Base-by-base conservation (phyloP, 2,888 invertebrate species). In the Lumbricus terrestris region DNA sequence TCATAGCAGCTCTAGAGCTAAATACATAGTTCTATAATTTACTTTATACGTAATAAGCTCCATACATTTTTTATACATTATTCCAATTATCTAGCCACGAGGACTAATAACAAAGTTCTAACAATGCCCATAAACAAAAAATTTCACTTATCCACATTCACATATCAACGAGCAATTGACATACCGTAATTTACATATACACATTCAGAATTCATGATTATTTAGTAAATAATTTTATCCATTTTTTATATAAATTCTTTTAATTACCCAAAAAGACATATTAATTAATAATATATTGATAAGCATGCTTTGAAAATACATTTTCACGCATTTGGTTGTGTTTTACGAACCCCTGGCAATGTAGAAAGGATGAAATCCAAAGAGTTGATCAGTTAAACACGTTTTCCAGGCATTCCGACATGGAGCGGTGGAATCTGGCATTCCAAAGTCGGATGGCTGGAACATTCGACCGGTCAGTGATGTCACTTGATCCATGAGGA, bases 281-380 rank as follows among this genome's bases (percentile, higher is more conserved):
- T 13, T 42, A 42, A 42, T 42, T 42, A 42, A 40, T 15, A 40
- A 40, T 40, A 42, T 42, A 42, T 42, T 16, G 6, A 42, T 13
- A 47, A 20, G 15, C 8, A 47, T 47, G 1, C 15, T 47, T 1
- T 18, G 2, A 20, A 47, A 6, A 69, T n/a, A 69, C 8, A 69
- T n/a, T 29, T 47, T 4, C 47, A 47, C 4, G 18, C 20, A n/a
- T n/a, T n/a, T n/a, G 69, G 69, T 20, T 16, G 69, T 11, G 69
- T n/a, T 11, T 69, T 69, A 89, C n/a, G 20, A 20, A 88, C 37
- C 88, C n/a, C 23, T 90, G 85, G 85, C 85, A 16, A 97, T 96
- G 92, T 96, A 97, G 95, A 98, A 98, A 0, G 98, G 98, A 92
- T 96, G 95, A 37, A 98, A 97, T 1, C 97, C 97, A 94, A 97